Evolutionary conservation across 2,888 invertebrate genomes (phyloP).

Genomic region (Micoletzkya japonica): DNA sequence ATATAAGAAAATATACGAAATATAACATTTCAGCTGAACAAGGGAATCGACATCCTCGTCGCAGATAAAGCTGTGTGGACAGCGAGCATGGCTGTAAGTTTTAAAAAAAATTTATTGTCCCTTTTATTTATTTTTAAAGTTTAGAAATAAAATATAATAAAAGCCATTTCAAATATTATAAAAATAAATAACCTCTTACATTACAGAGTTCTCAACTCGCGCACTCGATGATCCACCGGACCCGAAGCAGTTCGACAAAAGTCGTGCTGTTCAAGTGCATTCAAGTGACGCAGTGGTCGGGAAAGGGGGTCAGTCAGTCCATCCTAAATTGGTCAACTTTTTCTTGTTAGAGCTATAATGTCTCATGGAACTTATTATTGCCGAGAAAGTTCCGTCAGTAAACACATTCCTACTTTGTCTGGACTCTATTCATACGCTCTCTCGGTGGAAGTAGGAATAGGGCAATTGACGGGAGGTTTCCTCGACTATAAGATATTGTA

Average conservation of each 20-base stretch:
- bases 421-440: too few species aligned
- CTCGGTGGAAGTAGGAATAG: too few species aligned
- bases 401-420: too few species aligned
- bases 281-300: conserved; percentile 17
- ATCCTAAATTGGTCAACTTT: too few species aligned
- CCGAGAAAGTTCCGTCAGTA: too few species aligned
- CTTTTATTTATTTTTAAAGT: background rate
- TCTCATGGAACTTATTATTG: too few species aligned
- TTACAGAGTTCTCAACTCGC: conserved; percentile 13
- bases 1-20: background rate
- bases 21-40: conserved; percentile 7
- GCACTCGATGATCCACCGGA: background rate
- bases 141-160: background rate
- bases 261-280: conserved; percentile 15
- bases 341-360: too few species aligned
- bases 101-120: background rate
- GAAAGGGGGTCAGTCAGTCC: conserved; percentile 8
- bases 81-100: background rate
- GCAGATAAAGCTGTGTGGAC: conserved; percentile 16
- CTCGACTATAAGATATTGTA: too few species aligned
- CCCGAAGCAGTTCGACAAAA: background rate
- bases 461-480: too few species aligned
- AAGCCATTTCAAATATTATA: background rate
- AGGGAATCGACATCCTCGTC: background rate
- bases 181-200: background rate